Evolutionary conservation across 2,888 invertebrate species (phyloP), one percentile per base, ranked within the genome.

Genomic region (Tortrix viridana): DNA sequence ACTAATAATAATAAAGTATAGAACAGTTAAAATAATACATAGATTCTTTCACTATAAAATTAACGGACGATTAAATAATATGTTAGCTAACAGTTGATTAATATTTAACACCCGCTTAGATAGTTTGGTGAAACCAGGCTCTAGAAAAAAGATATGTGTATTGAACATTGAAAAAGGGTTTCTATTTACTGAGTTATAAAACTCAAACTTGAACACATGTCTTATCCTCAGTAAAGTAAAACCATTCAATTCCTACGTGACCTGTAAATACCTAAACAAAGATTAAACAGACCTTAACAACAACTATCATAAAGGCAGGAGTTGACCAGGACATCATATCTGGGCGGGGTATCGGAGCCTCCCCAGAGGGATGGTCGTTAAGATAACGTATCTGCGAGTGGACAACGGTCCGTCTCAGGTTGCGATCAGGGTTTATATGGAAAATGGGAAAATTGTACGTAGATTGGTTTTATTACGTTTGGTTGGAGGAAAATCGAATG

Each of bases 301-400:
- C 74, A 85, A 86, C 75, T 77, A 79, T 80, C 84, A 77, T 85
- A 83, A 81, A 76, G 73, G 71, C 67, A 70, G 74, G 71, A 81
- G 81, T 79, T 84, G 83, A 84, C 88, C 88, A 83, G 88, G 87
- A 77, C 84, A 82, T 79, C 84, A 83, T 88, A 88, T 88, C 89
- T 76, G 67, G 67, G 65, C 71, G 72, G 75, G 69, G 78, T 77
- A 80, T 84, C 86, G 77, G 74, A 71, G 62, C 26, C 32, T 43
- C 55, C 55, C 49, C 32, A 69, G 69, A 69, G 69, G 71, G 77
- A 78, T 76, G 81, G 82, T 82, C 84, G 89, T 90, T 89, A 85
- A 90, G 90, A 90, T 91, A 91, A 89, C 83, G 80, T 85, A 86
- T 88, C 88, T 84, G 76, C 71, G 74, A 77, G 81, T 85, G 88